phyloP scores from a whole-genome alignment of 2,113 vertebrate genomes.

The Gavialis gangeticus region DNA sequence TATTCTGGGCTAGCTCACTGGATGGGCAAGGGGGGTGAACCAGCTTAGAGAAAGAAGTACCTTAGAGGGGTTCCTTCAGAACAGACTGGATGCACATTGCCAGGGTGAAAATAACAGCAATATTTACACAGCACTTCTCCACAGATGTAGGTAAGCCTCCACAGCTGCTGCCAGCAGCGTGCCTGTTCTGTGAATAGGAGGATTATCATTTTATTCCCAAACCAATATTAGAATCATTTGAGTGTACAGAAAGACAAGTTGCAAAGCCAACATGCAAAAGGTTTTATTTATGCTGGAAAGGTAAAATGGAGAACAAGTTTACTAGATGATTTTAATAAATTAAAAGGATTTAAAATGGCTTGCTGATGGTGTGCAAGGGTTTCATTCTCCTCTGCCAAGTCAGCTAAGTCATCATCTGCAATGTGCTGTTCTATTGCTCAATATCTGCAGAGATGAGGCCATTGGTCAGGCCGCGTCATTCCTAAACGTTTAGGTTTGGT shows the following conservation, averaged over 20 bases:
- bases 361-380: conserved; percentile 4
- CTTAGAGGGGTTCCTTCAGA: background rate
- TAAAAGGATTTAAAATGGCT: conserved; percentile 40
- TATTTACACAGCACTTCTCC: background rate
- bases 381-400: conserved; percentile 41
- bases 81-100: background rate
- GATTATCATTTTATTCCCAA: background rate
- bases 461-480: background rate
- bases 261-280: background rate
- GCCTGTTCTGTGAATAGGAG: background rate
- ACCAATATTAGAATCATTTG: background rate
- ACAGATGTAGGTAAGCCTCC: background rate
- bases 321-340: conserved; percentile 37
- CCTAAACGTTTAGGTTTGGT: background rate
- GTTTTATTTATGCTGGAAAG: conserved; percentile 59
- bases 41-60: background rate
- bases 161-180: background rate
- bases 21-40: background rate
- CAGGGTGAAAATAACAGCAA: background rate
- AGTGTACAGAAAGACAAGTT: conserved; percentile 19
- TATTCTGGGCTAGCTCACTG: background rate
- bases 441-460: background rate
- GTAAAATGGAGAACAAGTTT: conserved; percentile 40
- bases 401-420: conserved; percentile 11
- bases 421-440: conserved; percentile 5